Evolutionary conservation across 1,140 invertebrate species (phyloP).

Genomic region (Bombus consobrinus): DNA sequence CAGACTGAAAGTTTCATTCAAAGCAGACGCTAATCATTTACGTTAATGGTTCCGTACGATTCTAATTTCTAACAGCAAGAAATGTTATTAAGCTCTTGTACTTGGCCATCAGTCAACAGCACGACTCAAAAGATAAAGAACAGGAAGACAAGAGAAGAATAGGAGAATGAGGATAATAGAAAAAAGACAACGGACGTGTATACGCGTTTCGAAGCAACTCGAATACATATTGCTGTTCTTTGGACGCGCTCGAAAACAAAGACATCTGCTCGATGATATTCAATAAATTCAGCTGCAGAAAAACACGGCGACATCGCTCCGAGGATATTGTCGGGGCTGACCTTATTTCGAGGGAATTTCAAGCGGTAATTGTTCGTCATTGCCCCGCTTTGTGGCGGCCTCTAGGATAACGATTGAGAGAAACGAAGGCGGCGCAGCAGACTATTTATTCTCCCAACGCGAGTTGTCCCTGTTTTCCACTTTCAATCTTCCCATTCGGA

Average conservation of each 20-base stretch:
- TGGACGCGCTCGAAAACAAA: constrained; percentile 17
- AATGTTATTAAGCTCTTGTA: constrained; percentile 6
- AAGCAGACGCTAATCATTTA: neutral
- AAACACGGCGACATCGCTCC: constrained; percentile 23
- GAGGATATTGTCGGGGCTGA: constrained; percentile 58
- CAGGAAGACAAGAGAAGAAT: neutral
- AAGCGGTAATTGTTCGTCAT: constrained; percentile 59
- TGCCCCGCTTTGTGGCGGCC: constrained; percentile 6
- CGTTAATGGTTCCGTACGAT: neutral
- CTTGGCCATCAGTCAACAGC: neutral
- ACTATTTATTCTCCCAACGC: constrained; percentile 40
- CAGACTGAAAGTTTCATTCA: neutral
- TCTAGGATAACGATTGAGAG: constrained; percentile 39
- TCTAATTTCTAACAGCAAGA: neutral
- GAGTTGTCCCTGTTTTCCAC: constrained; percentile 54
- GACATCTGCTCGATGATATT: constrained; percentile 31
- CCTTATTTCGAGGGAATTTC: constrained; percentile 60
- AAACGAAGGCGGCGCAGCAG: constrained; percentile 24
- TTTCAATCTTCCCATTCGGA: constrained; percentile 46
- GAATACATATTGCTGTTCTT: constrained; percentile 13
- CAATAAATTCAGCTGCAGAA: constrained; percentile 42
- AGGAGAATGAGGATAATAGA: no score
- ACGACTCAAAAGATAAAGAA: neutral
- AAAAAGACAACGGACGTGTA: neutral
- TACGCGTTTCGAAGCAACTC: neutral